Evolutionary conservation across 2,113 vertebrate genomes (phyloP).

Genomic region (Erinaceus europaeus): DNA sequence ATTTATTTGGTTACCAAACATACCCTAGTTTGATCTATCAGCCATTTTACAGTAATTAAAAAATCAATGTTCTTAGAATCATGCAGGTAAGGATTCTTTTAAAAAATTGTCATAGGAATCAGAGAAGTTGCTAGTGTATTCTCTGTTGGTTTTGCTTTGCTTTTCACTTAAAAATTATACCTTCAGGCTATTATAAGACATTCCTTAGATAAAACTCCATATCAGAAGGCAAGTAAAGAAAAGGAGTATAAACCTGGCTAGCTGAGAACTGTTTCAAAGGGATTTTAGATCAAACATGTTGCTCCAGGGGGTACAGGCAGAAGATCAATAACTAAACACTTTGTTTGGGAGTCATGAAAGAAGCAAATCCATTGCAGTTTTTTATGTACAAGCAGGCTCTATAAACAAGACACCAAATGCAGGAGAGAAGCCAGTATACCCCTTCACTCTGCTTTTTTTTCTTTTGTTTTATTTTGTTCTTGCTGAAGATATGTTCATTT

Average conservation of each 20-base stretch:
- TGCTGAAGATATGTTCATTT: neutral
- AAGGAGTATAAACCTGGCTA: neutral
- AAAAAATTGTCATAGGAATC: neutral
- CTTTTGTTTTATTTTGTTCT: too few species aligned
- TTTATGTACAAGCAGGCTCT: neutral
- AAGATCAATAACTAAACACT: conserved; percentile 1
- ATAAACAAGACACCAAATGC: neutral
- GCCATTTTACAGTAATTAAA: neutral
- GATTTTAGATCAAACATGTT: conserved; percentile 6
- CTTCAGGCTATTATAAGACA: neutral
- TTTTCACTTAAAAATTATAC: conserved; percentile 24
- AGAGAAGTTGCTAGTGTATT: neutral
- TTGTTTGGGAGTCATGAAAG: neutral
- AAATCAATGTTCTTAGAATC: neutral
- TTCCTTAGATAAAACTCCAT: neutral
- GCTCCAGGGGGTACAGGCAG: neutral
- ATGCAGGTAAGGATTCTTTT: neutral
- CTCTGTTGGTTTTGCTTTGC: neutral
- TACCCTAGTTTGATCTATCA: neutral
- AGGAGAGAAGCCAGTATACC: neutral
- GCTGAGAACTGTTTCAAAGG: neutral
- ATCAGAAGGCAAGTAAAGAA: neutral
- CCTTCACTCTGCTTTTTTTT: neutral
- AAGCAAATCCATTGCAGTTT: neutral
- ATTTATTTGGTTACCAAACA: neutral